Conservation (phyloP, 2,888 invertebrate genomes). For the Theretra japonica region DNA sequence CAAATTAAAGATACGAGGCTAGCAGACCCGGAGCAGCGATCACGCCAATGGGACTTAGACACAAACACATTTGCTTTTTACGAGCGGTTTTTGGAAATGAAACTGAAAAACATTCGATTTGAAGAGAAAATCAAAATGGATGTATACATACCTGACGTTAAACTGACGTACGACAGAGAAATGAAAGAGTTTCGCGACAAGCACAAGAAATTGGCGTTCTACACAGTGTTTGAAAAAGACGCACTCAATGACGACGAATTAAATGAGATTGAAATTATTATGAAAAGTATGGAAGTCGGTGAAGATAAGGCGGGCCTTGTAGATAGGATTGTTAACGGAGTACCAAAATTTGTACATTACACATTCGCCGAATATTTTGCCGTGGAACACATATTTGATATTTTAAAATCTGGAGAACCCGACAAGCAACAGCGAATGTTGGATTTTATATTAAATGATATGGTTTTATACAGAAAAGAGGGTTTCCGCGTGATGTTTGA, state of each 20-base stretch:
- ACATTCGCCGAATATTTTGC: slow-evolving; percentile 40
- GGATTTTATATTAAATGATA: neutral
- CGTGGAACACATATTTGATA: slow-evolving; percentile 11
- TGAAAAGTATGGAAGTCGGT: slow-evolving; percentile 4
- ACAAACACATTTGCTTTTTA: slow-evolving; percentile 36
- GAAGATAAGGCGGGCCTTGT: slow-evolving; percentile 29
- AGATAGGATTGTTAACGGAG: slow-evolving; percentile 30
- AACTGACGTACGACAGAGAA: slow-evolving; percentile 28
- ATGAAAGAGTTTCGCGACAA: slow-evolving; percentile 23
- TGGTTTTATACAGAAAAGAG: neutral
- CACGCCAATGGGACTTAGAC: slow-evolving; percentile 36
- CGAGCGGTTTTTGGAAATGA: slow-evolving; percentile 37
- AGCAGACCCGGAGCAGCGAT: neutral
- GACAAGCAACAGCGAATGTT: neutral
- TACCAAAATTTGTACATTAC: slow-evolving; percentile 37
- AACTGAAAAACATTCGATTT: slow-evolving; percentile 36
- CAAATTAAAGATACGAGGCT: slow-evolving; percentile 6
- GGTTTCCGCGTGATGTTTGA: neutral
- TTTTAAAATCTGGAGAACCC: neutral
- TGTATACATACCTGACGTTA: slow-evolving; percentile 34
- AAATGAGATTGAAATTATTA: neutral
- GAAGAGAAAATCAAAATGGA: slow-evolving; percentile 38
- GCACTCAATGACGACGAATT: neutral
- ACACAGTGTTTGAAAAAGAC: slow-evolving; percentile 32
- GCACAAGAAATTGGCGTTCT: slow-evolving; percentile 37